Evolutionary conservation across 2,113 vertebrate species (phyloP).

Genomic region (Coptodon bakossiorum): DNA sequence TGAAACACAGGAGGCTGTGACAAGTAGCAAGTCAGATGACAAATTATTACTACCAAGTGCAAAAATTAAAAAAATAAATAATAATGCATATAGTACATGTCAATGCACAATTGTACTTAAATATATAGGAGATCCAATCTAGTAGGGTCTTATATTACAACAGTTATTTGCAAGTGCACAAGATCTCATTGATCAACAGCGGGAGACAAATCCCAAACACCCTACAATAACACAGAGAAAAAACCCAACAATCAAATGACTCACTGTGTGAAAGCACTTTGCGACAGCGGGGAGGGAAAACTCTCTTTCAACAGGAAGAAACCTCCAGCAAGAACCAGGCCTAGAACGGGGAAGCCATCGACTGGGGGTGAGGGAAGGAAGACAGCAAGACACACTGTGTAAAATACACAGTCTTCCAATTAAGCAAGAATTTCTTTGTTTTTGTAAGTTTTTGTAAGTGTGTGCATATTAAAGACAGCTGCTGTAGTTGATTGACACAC

Average conservation of each 20-base stretch:
- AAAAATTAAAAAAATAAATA: neutral
- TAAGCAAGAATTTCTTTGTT: neutral
- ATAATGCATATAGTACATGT: fast-evolving
- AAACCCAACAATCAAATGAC: fast-evolving
- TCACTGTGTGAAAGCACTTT: neutral
- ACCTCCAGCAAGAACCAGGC: neutral
- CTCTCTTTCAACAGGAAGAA: neutral
- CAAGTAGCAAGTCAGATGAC: neutral
- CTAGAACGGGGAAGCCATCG: neutral
- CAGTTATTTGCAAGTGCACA: neutral
- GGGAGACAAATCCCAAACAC: neutral
- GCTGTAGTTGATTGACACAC: neutral
- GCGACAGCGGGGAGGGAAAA: fast-evolving
- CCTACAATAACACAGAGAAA: neutral
- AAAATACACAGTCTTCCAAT: neutral
- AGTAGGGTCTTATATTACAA: neutral
- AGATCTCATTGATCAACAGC: neutral
- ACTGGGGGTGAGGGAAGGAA: neutral
- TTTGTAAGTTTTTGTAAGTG: neutral
- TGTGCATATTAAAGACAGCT: neutral
- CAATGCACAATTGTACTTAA: neutral
- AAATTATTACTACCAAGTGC: neutral
- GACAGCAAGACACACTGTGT: neutral
- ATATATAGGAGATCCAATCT: neutral
- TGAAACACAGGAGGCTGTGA: neutral